These are phyloP conservation scores for Drosophila trapezifrons DNA, from an alignment of 1,140 invertebrate genomes.

Conservation along the genomic window DNA sequence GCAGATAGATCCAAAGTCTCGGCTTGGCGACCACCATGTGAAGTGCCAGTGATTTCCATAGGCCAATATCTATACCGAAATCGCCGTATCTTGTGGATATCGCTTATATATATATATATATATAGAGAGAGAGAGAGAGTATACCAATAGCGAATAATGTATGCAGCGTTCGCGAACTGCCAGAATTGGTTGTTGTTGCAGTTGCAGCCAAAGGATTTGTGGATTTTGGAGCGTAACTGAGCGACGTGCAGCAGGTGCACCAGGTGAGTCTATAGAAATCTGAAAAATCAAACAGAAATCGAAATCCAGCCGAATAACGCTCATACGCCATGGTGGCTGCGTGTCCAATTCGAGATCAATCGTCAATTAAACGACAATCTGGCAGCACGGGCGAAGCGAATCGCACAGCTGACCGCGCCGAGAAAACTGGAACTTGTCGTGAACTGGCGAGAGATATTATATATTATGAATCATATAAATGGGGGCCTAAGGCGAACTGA, in stretches of 20 bases:
- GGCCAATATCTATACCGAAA: constrained; percentile 30
- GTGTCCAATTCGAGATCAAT: constrained; percentile 60
- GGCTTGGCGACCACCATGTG: constrained; percentile 48
- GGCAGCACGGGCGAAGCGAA: constrained; percentile 12
- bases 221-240: constrained; percentile 75
- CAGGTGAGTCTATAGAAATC: constrained; percentile 55
- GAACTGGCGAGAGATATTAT: constrained; percentile 6
- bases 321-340: constrained; percentile 70
- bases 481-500: constrained; percentile 9
- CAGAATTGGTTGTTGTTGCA: constrained; percentile 82
- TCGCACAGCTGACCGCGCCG: constrained; percentile 31
- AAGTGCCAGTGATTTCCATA: constrained; percentile 56
- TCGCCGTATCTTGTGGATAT: constrained; percentile 37
- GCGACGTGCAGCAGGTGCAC: constrained; percentile 64
- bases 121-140: constrained; percentile 4
- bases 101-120: not conserved
- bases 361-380: constrained; percentile 30
- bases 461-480: constrained; percentile 13
- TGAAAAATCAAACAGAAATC: not conserved
- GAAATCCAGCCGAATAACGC: constrained; percentile 29
- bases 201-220: constrained; percentile 83
- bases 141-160: constrained; percentile 63
- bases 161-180: constrained; percentile 72
- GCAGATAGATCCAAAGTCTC: constrained; percentile 44
- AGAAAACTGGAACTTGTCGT: constrained; percentile 34